Evolutionary conservation across 2,797 vertebrate genomes (phyloP).

Genomic region (Sebastes minor): DNA sequence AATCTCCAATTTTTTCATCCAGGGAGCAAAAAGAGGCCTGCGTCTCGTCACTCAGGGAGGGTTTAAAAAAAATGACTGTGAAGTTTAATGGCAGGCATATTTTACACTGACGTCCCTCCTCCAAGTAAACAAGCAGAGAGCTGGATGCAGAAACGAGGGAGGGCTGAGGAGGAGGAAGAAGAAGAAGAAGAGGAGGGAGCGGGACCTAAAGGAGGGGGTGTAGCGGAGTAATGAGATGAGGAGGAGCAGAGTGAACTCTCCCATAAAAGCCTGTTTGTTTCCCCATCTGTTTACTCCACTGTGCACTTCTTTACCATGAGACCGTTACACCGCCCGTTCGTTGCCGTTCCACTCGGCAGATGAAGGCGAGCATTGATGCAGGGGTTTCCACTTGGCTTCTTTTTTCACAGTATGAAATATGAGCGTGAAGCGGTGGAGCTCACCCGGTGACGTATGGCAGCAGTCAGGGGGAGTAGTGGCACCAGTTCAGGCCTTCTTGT

Average conservation of each 20-base stretch:
- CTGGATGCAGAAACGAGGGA: not conserved
- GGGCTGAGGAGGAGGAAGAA: not conserved
- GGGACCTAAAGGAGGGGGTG: not conserved
- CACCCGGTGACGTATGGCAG: slow-evolving; percentile 15
- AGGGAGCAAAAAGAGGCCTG: slow-evolving; percentile 24
- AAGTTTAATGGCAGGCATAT: slow-evolving; percentile 56
- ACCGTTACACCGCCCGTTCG: not conserved
- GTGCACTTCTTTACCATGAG: slow-evolving; percentile 14
- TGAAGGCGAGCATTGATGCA: slow-evolving; percentile 57
- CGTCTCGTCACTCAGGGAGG: slow-evolving; percentile 34
- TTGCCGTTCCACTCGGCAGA: slow-evolving; percentile 19
- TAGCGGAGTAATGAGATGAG: not conserved
- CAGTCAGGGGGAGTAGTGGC: slow-evolving; percentile 31
- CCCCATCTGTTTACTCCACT: slow-evolving; percentile 46
- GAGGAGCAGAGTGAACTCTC: slow-evolving; percentile 14
- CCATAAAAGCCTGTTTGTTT: slow-evolving; percentile 49
- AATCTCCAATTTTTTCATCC: slow-evolving; percentile 25
- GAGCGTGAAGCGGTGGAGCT: slow-evolving; percentile 14
- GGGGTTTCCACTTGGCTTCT: slow-evolving; percentile 42
- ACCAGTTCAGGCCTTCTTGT: slow-evolving; percentile 32
- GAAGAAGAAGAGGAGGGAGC: not conserved
- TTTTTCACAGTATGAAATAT: slow-evolving; percentile 44
- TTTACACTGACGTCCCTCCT: slow-evolving; percentile 38
- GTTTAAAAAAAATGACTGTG: slow-evolving; percentile 31
- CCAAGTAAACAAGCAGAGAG: slow-evolving; percentile 53